phyloP scores from a whole-genome alignment of 2,888 invertebrate species.

The Buathra laborator region DNA sequence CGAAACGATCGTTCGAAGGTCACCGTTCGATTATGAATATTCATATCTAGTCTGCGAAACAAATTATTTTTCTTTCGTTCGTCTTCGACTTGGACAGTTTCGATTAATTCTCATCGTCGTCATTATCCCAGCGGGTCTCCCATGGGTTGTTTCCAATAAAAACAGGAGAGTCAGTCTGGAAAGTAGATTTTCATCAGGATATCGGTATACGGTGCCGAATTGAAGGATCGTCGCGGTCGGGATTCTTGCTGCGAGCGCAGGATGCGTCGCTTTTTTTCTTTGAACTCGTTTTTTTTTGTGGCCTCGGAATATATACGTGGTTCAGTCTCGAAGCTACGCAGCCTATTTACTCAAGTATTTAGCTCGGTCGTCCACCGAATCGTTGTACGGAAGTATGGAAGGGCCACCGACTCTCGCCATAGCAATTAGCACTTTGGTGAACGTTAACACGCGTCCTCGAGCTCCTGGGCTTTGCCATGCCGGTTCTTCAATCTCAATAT shows the following conservation, averaged over 20 bases:
- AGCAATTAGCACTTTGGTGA: constrained; percentile 80
- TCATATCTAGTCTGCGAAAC: neutral
- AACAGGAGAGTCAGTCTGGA: neutral
- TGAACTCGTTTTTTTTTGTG: constrained; percentile 38
- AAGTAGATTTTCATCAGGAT: neutral
- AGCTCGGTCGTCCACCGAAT: constrained; percentile 74
- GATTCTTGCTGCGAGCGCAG: neutral
- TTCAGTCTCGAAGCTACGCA: constrained; percentile 5
- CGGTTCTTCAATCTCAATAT: constrained; percentile 32
- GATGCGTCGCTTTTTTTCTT: constrained; percentile 28
- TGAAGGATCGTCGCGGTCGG: neutral
- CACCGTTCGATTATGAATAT: neutral
- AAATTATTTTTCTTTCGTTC: neutral
- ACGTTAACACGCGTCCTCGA: constrained; percentile 76
- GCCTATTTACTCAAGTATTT: constrained; percentile 76
- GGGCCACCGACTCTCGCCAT: constrained; percentile 73
- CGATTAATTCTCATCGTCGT: constrained; percentile 14
- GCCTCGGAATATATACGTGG: constrained; percentile 25
- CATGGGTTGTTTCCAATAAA: neutral
- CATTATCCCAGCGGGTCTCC: neutral
- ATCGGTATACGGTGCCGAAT: neutral
- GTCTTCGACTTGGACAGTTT: neutral
- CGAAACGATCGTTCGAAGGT: neutral
- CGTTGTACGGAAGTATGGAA: constrained; percentile 69
- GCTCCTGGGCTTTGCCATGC: constrained; percentile 77